Evolutionary conservation across 2,888 invertebrate genomes (phyloP), one percentile per base, ranked within the genome.

Genomic region (Trisateles emortualis): DNA sequence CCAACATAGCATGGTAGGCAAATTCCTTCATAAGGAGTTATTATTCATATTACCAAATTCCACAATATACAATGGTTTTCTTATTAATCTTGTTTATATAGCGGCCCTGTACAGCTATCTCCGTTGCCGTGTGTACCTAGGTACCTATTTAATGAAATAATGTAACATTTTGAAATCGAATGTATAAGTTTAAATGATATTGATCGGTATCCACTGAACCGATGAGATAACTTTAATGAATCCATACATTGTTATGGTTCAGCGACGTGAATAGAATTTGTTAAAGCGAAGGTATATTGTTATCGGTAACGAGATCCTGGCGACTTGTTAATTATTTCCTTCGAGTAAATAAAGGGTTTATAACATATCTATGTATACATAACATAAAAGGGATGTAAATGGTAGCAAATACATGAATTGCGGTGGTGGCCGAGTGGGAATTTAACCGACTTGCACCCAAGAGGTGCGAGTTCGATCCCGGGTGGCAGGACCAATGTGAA

Each of bases 241-340:
- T 39, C 22, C 39, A 39, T 19, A 39, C 22, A 39, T 39, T 24
- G 39, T 39, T 19, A 39, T 39, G 39, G 39, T 22, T 39, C 39
- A 39, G 22, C 39, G 39, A 13, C 11, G 19, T 39, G 24, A 39
- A 39, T 39, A n/a, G 22, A 22, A 22, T 22, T 39, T 39, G 39
- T 39, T 39, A 39, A 39, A 39, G 39, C 11, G 39, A 22, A 39
- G 6, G 26, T 26, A 26, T 26, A 26, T 26, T 36, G 19, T 13
- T 10, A 36, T 11, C 22, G 39, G 39, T 22, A 39, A 39, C 22
- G 39, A 13, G 39, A 22, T 22, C 22, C 39, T 11, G 39, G 13
- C 17, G n/a, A n/a, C 36, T 38, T 38, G 36, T 10, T 38, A 19
- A 38, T 38, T 39, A 39, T 39, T 6, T 39, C 39, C 39, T 39